Evolutionary conservation across 2,797 vertebrate species (phyloP).

Genomic region (Sphaeramia orbicularis): DNA sequence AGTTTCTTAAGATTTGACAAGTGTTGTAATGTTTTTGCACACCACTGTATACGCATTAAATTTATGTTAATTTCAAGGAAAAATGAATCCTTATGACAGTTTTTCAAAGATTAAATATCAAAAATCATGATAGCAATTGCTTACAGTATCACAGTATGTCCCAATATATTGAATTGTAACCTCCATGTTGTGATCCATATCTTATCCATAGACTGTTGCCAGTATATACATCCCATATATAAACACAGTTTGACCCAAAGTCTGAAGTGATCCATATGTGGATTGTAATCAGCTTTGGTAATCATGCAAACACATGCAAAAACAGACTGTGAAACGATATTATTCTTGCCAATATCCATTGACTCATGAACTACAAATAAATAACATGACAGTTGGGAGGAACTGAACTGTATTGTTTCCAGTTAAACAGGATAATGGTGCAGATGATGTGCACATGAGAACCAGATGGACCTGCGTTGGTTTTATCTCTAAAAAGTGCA

Average conservation of each 20-base stretch:
- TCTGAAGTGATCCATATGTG: not conserved
- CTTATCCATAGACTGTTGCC: too few relatives aligned
- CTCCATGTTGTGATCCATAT: too few relatives aligned
- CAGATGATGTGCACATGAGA: constrained; percentile 36
- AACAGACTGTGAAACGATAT: not conserved
- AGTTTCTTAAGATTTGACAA: too few relatives aligned
- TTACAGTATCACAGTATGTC: too few relatives aligned
- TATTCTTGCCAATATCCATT: constrained; percentile 1
- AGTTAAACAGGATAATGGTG: constrained; percentile 14
- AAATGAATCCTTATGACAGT: too few relatives aligned
- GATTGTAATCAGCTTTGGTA: not conserved
- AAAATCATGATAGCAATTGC: too few relatives aligned
- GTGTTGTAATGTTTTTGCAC: too few relatives aligned
- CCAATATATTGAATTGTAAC: too few relatives aligned
- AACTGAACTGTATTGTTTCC: constrained; percentile 33
- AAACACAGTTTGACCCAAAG: not conserved
- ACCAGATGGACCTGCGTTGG: constrained; percentile 61
- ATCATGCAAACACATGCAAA: not conserved
- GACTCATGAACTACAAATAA: not conserved
- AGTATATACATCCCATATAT: too few relatives aligned
- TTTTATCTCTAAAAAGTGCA: constrained; percentile 51
- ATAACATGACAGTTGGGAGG: constrained; percentile 16
- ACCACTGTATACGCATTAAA: too few relatives aligned
- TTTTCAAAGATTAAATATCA: too few relatives aligned
- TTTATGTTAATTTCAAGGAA: too few relatives aligned